Percentiles rank a stretch among this genome's conserved stretches.
phyloP scores from a whole-genome alignment of 2,888 invertebrate species.

The Caenorhabditis angaria region DNA sequence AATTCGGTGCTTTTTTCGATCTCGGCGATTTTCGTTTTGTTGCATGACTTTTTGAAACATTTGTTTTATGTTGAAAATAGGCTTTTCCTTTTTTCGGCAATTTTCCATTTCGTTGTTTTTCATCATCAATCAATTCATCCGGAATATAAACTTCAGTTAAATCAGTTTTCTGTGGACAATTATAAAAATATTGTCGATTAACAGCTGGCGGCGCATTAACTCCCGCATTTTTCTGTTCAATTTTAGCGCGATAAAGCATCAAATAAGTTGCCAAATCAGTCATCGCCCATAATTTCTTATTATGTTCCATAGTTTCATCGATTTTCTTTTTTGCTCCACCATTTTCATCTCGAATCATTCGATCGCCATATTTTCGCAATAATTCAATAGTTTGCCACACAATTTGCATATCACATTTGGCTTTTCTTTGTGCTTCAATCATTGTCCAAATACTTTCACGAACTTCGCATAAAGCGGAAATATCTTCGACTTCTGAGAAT shows the following conservation, averaged over 20 bases:
- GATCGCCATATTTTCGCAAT: slow-evolving; percentile 34
- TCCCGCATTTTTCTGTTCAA: slow-evolving; percentile 24
- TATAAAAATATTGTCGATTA: slow-evolving; percentile 34
- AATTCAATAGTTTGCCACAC: slow-evolving; percentile 32
- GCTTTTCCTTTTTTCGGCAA: slow-evolving; percentile 14
- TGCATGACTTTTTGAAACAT: not conserved
- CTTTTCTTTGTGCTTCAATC: slow-evolving; percentile 20
- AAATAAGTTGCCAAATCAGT: slow-evolving; percentile 45
- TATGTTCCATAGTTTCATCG: slow-evolving; percentile 10
- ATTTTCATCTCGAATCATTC: slow-evolving; percentile 3
- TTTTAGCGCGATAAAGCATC: slow-evolving; percentile 49
- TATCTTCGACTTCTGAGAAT: slow-evolving; percentile 11
- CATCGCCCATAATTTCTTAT: slow-evolving; percentile 56
- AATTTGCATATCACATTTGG: slow-evolving; percentile 31
- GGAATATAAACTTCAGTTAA: slow-evolving; percentile 38
- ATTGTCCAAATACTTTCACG: slow-evolving; percentile 47
- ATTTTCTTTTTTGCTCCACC: not conserved
- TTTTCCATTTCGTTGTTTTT: slow-evolving; percentile 41
- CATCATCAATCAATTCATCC: slow-evolving; percentile 39
- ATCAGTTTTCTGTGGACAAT: slow-evolving; percentile 17
- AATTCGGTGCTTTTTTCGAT: not conserved
- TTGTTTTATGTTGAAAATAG: slow-evolving; percentile 8
- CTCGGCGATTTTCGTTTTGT: not conserved
- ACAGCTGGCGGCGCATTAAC: slow-evolving; percentile 5
- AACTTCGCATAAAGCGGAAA: slow-evolving; percentile 17